Evolutionary conservation across 2,888 invertebrate species (phyloP), one percentile per base, ranked within the genome.

Genomic region (Strigamia crassipes): DNA sequence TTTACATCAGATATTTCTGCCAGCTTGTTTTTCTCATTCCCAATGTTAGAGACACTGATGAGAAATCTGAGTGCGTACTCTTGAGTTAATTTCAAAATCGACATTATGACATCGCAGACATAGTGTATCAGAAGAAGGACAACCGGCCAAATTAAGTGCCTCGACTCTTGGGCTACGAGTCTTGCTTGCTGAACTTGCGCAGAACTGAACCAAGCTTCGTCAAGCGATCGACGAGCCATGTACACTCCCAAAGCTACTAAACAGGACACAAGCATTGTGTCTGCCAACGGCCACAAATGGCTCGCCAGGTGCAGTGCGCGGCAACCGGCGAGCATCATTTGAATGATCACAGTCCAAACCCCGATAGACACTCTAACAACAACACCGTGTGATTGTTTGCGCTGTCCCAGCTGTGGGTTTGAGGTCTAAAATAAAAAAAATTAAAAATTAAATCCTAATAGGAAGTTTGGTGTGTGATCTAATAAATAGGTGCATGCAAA

Each of bases 21-120:
- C 38, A 41, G 8, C 12, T 51, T 46, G 51, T n/a, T 51, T 13
- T 79, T 42, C 12, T 46, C 42, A 46, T 46, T 51, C 23, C 80
- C 80, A 31, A 80, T 46, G 18, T 23, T 80, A 12, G 80, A 80
- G 12, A 51, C 46, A 31, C 80, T 51, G 13, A 80, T 51, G 10
- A 80, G 31, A 51, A 80, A 80, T 51, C 31, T 46, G 23, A 80
- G 23, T n/a, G 80, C 80, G n/a, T 80, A 80, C 13, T 80, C 80
- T 15, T 80, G 80, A 31, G 51, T 80, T 10, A 80, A 23, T 27
- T n/a, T 51, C 13, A 80, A 31, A n/a, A 80, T 51, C 2, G 46
- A 15, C 80, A 31, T 46, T 21, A 51, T n/a, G 51, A 80, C 80
- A 15, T 80, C 80, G 18, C 46, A 80, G 9, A 80, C 42, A n/a